Evolutionary conservation across 2,888 invertebrate species (phyloP).

Genomic region (Phalangium opilio): DNA sequence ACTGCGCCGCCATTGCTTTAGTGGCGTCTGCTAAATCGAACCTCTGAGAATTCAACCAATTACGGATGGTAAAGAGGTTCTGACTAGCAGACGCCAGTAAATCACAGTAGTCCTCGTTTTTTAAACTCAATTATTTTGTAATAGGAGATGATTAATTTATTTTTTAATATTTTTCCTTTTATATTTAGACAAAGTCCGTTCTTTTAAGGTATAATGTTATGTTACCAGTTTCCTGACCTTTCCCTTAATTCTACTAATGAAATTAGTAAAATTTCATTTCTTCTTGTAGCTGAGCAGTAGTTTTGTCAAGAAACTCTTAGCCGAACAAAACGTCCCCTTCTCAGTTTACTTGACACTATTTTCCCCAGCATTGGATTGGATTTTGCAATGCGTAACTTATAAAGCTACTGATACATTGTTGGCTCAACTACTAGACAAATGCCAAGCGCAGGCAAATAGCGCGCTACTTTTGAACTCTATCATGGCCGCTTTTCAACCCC

Average conservation of each 20-base stretch:
- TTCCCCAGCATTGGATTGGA: slow-evolving; percentile 81
- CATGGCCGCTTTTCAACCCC: slow-evolving; percentile 51
- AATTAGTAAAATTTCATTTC: slow-evolving; percentile 33
- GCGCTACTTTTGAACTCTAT: slow-evolving; percentile 65
- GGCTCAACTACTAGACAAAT: slow-evolving; percentile 4
- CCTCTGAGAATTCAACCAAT: no score
- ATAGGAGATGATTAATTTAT: no score
- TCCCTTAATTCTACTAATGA: slow-evolving; percentile 31
- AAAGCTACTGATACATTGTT: slow-evolving; percentile 47
- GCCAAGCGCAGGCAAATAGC: slow-evolving; percentile 29
- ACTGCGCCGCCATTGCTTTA: no score
- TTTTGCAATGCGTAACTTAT: slow-evolving; percentile 64
- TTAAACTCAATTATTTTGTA: no score
- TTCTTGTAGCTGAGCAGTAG: slow-evolving; percentile 26
- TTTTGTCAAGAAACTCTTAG: slow-evolving; percentile 30
- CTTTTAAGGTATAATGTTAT: no score
- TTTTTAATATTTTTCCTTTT: no score
- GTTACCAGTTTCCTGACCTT: no score
- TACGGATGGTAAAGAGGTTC: no score
- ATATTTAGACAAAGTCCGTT: no score
- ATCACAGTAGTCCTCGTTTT: no score
- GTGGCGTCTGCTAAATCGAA: no score
- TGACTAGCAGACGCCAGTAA: no score
- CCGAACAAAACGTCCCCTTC: slow-evolving; percentile 52
- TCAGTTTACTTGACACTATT: slow-evolving; percentile 66